These are phyloP conservation scores for Sipha maydis DNA, from an alignment of 2,888 invertebrate genomes.

Conservation along the genomic window DNA sequence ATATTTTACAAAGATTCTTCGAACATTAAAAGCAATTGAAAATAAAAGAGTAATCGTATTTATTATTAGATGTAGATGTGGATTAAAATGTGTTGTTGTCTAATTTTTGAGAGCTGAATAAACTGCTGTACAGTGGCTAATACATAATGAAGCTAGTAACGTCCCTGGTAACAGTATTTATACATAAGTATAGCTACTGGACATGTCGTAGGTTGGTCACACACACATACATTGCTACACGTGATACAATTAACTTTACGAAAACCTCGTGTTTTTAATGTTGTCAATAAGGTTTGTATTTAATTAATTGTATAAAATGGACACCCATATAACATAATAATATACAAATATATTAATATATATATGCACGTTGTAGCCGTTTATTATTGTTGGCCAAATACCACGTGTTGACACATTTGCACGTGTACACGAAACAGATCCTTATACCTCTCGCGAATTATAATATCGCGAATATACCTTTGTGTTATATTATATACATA, in stretches of 20 bases:
- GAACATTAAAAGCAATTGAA: too few species aligned
- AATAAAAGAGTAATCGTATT: too few species aligned
- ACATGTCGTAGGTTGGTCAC: not conserved
- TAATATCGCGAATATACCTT: not conserved
- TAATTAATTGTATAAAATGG: not conserved
- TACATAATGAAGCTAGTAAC: not conserved
- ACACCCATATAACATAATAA: not conserved
- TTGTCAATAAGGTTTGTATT: not conserved
- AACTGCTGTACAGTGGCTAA: not conserved
- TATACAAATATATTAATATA: not conserved
- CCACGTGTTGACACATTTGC: not conserved
- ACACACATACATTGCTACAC: not conserved
- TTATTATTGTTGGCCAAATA: not conserved
- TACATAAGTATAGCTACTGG: not conserved
- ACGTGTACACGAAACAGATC: not conserved
- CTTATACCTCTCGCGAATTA: not conserved
- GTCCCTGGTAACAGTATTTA: slow-evolving; percentile 2
- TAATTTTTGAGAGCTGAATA: not conserved
- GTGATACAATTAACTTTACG: not conserved
- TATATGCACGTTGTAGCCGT: not conserved
- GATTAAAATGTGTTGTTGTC: too few species aligned
- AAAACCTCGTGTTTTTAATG: not conserved
- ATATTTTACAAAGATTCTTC: too few species aligned
- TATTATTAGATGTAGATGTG: too few species aligned
- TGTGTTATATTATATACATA: not conserved